Evolutionary conservation across 2,888 invertebrate genomes (phyloP), one percentile per base, ranked within the genome.

Genomic region (Drosophila cognata): DNA sequence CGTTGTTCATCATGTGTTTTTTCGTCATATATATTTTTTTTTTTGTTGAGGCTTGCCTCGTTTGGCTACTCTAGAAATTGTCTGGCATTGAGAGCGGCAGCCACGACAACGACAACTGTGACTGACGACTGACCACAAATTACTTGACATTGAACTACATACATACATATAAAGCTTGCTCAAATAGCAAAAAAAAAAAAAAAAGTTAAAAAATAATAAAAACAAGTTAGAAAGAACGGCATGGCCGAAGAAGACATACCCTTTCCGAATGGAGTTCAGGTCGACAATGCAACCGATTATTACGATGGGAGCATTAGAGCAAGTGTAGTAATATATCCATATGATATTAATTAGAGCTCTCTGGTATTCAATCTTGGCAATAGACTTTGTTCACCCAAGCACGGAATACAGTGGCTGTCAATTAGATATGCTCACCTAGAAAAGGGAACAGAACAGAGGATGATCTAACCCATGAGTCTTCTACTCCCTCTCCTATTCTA

Each of bases 141-240:
- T 66, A 82, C 83, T 74, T 84, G 84, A 90, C 86, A 86, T 86
- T 86, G 86, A 89, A 81, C 79, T 56, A 82, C 75, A 82, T 79
- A 61, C 60, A 78, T 11, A 33, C 10, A 11, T 65, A 80, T 52
- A 55, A 48, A 65, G 61, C 65, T 52, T 57, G 75, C 41, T 74
- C 60, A 63, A 69, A 68, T 36, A 51, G 52, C 59, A 25, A 46
- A 48, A 41, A 50, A 57, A 38, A 13, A 21, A 68, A 6, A 31
- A 68, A 28, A 28, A 21, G 21, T 1, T 21, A 21, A 3, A 52
- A 55, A 71, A 50, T 11, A 43, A 69, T 41, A 69, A 51, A 63
- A 41, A 33, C 10, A 25, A 16, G 25, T 8, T 25, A 25, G 25
- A 16, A 46, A 16, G 25, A 46, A 25, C 46, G 8, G 1, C 4